Percentiles rank a stretch among this genome's conserved stretches.
phyloP scores from a whole-genome alignment of 2,113 vertebrate genomes.

The Rhinogobius similis region DNA sequence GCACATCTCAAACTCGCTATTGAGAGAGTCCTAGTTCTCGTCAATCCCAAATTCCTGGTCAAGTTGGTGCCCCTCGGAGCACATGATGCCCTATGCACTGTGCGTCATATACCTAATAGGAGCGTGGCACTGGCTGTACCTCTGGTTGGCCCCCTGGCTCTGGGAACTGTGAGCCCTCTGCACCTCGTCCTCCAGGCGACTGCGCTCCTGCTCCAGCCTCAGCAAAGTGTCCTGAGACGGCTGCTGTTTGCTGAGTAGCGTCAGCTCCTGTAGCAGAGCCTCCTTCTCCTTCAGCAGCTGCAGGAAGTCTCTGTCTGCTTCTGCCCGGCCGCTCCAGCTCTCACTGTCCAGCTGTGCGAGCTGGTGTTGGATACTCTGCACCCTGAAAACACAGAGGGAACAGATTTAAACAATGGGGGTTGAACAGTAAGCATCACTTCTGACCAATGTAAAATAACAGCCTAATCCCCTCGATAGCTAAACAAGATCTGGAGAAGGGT shows the following conservation, averaged over 20 bases:
- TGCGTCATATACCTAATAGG: no score
- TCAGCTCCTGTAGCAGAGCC: constrained; percentile 92
- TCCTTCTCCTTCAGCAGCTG: constrained; percentile 97
- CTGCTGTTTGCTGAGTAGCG: constrained; percentile 88
- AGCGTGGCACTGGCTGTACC: no score
- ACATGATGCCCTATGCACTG: no score
- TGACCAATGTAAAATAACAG: not conserved
- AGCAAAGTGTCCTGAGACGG: constrained; percentile 78
- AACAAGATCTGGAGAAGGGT: not conserved
- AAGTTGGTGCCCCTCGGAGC: no score
- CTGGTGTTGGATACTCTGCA: constrained; percentile 92
- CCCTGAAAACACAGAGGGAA: constrained; percentile 67
- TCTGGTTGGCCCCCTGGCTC: constrained; percentile 91
- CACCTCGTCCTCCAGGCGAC: constrained; percentile 90
- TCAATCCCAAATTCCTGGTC: no score
- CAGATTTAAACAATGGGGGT: no score
- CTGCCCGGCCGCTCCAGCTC: constrained; percentile 92
- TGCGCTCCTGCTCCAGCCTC: constrained; percentile 88
- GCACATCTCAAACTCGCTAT: no score
- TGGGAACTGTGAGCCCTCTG: constrained; percentile 85
- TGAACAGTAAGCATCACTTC: no score
- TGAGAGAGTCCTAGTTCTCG: no score
- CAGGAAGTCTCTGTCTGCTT: constrained; percentile 89
- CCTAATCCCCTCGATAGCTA: no score
- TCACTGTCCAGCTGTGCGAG: constrained; percentile 91